phyloP scores from a whole-genome alignment of 2,797 vertebrate genomes.

The Melopsittacus undulatus region DNA sequence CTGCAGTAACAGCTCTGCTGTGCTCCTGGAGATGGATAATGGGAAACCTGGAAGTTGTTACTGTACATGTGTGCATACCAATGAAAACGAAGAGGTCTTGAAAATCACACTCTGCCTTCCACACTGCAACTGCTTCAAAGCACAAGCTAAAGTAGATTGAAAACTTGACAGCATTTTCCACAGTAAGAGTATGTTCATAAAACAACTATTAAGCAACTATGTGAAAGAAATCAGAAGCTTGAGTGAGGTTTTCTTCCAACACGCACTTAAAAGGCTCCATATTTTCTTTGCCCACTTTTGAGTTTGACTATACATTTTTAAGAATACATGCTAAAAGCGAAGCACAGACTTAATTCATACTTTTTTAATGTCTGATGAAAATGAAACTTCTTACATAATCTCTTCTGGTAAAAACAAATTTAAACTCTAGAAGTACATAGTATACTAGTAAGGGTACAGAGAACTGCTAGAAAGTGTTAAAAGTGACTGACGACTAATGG shows the following conservation, averaged over 20 bases:
- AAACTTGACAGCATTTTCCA: background rate
- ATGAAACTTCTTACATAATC: background rate
- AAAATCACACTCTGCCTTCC: background rate
- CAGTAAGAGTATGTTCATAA: background rate
- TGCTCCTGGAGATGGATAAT: background rate
- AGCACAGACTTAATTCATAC: background rate
- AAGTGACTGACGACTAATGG: slow-evolving; percentile 48
- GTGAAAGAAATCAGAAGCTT: background rate
- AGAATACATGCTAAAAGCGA: background rate
- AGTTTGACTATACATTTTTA: background rate
- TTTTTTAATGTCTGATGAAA: background rate
- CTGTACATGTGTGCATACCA: rapidly evolving
- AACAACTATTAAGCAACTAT: background rate
- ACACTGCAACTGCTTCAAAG: background rate
- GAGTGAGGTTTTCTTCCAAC: background rate
- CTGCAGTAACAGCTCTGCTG: background rate
- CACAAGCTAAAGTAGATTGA: background rate
- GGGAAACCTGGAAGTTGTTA: background rate
- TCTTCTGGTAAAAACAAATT: background rate
- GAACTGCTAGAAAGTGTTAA: slow-evolving; percentile 45
- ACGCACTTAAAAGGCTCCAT: background rate
- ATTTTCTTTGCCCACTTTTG: background rate
- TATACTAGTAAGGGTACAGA: background rate
- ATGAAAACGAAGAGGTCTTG: background rate
- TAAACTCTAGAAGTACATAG: background rate